Evolutionary conservation across 2,113 vertebrate species (phyloP).

Genomic region (Myotis brandtii): DNA sequence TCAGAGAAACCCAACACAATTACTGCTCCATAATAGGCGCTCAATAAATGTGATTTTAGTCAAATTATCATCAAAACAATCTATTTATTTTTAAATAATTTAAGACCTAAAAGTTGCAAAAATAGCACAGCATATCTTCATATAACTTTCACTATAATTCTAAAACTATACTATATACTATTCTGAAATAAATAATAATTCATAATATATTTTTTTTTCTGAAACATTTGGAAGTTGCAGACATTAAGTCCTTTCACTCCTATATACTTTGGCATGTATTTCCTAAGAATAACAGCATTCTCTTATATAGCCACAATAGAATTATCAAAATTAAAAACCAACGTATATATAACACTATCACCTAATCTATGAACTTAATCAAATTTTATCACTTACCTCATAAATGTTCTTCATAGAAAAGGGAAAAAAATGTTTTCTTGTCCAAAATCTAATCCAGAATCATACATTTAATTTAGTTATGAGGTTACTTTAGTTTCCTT

Average conservation of each 20-base stretch:
- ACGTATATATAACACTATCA: background rate
- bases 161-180: background rate
- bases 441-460: background rate
- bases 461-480: background rate
- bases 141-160: background rate
- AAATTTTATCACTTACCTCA: background rate
- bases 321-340: constrained; percentile 7
- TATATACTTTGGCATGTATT: background rate
- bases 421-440: background rate
- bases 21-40: background rate
- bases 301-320: background rate
- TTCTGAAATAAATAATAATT: constrained; percentile 26
- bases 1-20: background rate
- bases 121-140: background rate
- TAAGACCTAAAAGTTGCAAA: background rate
- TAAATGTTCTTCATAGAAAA: background rate
- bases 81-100: constrained; percentile 10
- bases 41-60: constrained; percentile 1
- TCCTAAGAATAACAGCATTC: background rate
- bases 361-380: background rate
- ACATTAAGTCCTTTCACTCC: background rate
- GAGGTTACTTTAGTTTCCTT: background rate
- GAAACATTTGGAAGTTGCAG: background rate
- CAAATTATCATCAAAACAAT: background rate
- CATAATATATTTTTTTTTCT: background rate